Conservation (phyloP, 1,140 invertebrate genomes). For the Macrosteles quadrilineatus region DNA sequence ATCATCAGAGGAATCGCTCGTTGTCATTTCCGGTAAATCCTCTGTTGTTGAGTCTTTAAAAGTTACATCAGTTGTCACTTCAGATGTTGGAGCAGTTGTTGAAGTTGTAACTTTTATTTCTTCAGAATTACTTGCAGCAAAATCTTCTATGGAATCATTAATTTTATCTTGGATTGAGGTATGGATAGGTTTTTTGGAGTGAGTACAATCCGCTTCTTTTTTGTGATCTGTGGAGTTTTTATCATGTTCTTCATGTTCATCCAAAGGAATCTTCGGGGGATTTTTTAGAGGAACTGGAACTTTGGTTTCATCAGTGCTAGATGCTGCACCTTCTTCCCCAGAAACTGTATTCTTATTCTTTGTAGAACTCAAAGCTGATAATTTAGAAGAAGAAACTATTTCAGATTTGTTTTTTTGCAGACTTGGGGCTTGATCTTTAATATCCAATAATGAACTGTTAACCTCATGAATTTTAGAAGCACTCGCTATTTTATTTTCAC, state of each 20-base stretch:
- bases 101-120: constrained; percentile 3
- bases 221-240: neutral
- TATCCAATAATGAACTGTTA: constrained; percentile 7
- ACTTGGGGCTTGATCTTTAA: neutral
- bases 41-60: neutral
- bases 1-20: constrained; percentile 3
- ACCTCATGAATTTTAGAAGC: constrained; percentile 16
- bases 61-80: neutral
- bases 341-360: neutral
- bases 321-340: neutral
- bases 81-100: neutral
- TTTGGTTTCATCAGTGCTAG: neutral
- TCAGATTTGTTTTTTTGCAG: neutral
- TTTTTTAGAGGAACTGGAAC: neutral
- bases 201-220: neutral
- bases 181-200: neutral
- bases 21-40: constrained; percentile 1
- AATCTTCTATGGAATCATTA: neutral
- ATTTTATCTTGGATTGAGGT: constrained; percentile 6
- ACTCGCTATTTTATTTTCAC: constrained; percentile 10
- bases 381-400: neutral
- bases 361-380: neutral
- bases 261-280: no score
- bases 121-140: constrained; percentile 13
- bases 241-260: no score